These are phyloP conservation scores for Drosophila kokeensis DNA, from an alignment of 2,888 invertebrate genomes.

Conservation along the genomic window DNA sequence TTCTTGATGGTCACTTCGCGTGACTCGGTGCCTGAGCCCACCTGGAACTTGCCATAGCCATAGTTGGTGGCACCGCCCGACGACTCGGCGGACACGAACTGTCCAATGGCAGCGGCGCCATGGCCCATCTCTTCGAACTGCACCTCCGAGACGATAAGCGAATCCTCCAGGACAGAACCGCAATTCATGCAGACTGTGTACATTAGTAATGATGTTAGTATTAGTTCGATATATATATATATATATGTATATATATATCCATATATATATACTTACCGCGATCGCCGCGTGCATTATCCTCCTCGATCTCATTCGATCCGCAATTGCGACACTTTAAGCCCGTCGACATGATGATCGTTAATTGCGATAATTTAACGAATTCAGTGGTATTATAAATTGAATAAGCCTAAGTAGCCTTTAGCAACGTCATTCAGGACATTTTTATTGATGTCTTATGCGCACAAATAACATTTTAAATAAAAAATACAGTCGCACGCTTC, in stretches of 20 bases:
- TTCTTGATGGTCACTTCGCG: conserved; percentile 96
- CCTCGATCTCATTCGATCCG: conserved; percentile 96
- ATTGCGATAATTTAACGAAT: neutral
- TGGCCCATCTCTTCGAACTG: conserved; percentile 97
- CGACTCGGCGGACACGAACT: conserved; percentile 96
- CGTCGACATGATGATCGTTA: conserved; percentile 82
- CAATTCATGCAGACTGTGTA: conserved; percentile 96
- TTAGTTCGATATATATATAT: neutral
- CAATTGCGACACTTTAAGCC: conserved; percentile 94
- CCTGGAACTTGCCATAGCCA: conserved; percentile 92
- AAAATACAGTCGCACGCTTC: conserved; percentile 27
- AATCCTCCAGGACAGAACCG: conserved; percentile 98
- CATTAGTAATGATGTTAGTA: neutral
- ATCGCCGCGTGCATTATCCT: conserved; percentile 97
- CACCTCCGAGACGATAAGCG: conserved; percentile 97
- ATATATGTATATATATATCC: no score
- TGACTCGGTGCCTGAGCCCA: conserved; percentile 94
- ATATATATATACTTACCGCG: conserved; percentile 38
- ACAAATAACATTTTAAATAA: conserved; percentile 1
- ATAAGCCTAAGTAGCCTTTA: conserved; percentile 4
- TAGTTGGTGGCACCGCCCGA: conserved; percentile 92
- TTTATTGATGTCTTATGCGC: neutral
- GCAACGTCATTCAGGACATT: conserved; percentile 28
- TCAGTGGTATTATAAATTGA: neutral
- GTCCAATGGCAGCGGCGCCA: conserved; percentile 96